A percentile compares a stretch with the other conserved stretches of the same genome.
These are phyloP conservation scores for Eledone cirrhosa DNA, from an alignment of 2,888 invertebrate species.

Conservation along the genomic window DNA sequence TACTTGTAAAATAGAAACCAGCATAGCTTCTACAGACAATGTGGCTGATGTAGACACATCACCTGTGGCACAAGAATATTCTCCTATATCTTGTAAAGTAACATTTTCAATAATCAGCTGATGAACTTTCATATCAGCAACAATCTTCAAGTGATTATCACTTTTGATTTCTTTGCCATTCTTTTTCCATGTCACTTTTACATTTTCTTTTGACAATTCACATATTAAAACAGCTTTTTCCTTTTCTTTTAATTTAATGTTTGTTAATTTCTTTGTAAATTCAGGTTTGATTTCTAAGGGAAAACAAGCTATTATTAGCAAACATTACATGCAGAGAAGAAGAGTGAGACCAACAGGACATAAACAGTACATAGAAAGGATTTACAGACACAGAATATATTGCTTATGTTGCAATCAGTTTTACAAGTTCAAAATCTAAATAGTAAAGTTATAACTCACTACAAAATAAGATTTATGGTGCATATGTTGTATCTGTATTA, in stretches of 20 bases:
- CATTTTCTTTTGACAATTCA: conserved; percentile 15
- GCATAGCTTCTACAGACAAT: conserved; percentile 58
- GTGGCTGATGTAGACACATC: conserved; percentile 56
- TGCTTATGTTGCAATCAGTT: too few species aligned
- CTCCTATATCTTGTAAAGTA: conserved; percentile 55
- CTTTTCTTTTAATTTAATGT: conserved; percentile 4
- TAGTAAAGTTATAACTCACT: too few species aligned
- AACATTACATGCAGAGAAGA: too few species aligned
- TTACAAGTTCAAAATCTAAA: too few species aligned
- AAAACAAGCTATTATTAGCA: too few species aligned
- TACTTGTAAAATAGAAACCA: not conserved
- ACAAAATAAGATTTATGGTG: too few species aligned
- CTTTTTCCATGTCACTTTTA: conserved; percentile 1
- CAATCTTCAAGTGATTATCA: conserved; percentile 79
- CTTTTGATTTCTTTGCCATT: conserved; percentile 3
- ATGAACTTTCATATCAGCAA: conserved; percentile 75
- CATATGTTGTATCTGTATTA: too few species aligned
- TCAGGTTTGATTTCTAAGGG: conserved; percentile 5
- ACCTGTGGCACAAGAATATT: conserved; percentile 52
- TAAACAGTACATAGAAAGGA: too few species aligned
- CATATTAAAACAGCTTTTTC: not conserved
- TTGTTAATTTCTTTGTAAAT: not conserved
- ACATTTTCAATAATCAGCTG: conserved; percentile 52
- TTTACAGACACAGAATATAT: too few species aligned
- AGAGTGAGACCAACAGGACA: too few species aligned